Base-by-base conservation (phyloP, 2,888 invertebrate genomes). In the Eurytoma californica region DNA sequence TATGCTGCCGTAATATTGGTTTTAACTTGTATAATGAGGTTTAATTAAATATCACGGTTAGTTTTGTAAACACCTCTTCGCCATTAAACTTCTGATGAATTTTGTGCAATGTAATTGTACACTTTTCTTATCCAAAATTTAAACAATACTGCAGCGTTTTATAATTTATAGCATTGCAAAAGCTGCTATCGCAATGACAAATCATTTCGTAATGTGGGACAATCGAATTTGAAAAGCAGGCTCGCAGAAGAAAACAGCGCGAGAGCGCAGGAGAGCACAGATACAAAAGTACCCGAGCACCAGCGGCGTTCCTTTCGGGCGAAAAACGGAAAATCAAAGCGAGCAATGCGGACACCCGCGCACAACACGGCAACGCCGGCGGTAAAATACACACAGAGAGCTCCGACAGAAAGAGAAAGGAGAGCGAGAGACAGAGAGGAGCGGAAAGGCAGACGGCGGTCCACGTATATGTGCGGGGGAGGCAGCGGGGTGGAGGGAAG, bases 261-360 rank as follows among this genome's bases (percentile, higher is more conserved):
- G 53, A 9, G 16, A n/a, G 53, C 14, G 53, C 51, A 3, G 51
- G 7, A 9, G 30, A 30, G 30, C 30, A 3, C 16, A 16, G 53
- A 63, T 55, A 65, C 39, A 65, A 65, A 61, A 72, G 72, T 55
- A 28, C 28, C 60, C 18, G 57, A 13, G 14, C 47, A 13, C 14
- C 14, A 9, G 49, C 49, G 49, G 14, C 49, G 49, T 49, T 49
- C 49, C 49, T 49, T 14, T 0, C 12, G 24, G 28, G 3, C 13
- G 18, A 13, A 30, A 49, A n/a, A 28, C 24, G n/a, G 28, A 49
- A 75, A 68, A 67, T 67, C 60, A 75, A 75, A 75, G 68, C 60
- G 60, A 75, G 51, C 75, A 58, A 66, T 49, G 24, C 73, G 39
- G 16, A 51, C 53, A 53, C 14, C 28, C 28, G 18, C n/a, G 28